phyloP scores from a whole-genome alignment of 2,113 vertebrate species.

The Phyllopteryx taeniolatus region DNA sequence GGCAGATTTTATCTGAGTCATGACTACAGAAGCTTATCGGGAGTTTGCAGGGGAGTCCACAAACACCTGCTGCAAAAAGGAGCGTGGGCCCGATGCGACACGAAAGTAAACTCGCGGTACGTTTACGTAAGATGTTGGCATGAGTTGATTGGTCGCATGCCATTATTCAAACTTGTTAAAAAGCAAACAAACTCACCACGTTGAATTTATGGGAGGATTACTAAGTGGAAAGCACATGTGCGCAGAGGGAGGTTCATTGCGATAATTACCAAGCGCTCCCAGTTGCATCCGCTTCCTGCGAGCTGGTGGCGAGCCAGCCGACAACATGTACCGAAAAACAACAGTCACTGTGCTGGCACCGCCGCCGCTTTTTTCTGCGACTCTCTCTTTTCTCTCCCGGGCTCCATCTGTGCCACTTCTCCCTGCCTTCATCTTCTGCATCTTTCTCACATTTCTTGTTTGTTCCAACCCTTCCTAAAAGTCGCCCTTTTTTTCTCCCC shows the following conservation, averaged over 20 bases:
- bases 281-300: slow-evolving; percentile 64
- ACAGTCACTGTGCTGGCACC: slow-evolving; percentile 59
- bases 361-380: slow-evolving; percentile 23
- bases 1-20: slow-evolving; percentile 54
- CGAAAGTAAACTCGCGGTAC: slow-evolving; percentile 4
- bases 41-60: slow-evolving; percentile 49
- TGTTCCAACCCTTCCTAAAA: slow-evolving; percentile 42
- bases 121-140: background rate
- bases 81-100: slow-evolving; percentile 38
- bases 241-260: slow-evolving; percentile 57
- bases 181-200: slow-evolving; percentile 22
- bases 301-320: slow-evolving; percentile 61
- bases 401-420: slow-evolving; percentile 63
- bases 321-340: slow-evolving; percentile 57
- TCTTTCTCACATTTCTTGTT: slow-evolving; percentile 50
- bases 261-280: slow-evolving; percentile 64
- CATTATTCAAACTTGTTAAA: slow-evolving; percentile 13
- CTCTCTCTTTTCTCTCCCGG: slow-evolving; percentile 51
- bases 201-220: slow-evolving; percentile 46
- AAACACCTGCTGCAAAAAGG: slow-evolving; percentile 58
- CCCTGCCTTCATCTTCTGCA: slow-evolving; percentile 45
- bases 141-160: slow-evolving; percentile 14
- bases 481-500: slow-evolving; percentile 30
- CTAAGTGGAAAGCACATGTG: slow-evolving; percentile 57
- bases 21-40: slow-evolving; percentile 54